These are phyloP conservation scores for Brachypterus glaber DNA, from an alignment of 2,888 invertebrate species.

Conservation along the genomic window DNA sequence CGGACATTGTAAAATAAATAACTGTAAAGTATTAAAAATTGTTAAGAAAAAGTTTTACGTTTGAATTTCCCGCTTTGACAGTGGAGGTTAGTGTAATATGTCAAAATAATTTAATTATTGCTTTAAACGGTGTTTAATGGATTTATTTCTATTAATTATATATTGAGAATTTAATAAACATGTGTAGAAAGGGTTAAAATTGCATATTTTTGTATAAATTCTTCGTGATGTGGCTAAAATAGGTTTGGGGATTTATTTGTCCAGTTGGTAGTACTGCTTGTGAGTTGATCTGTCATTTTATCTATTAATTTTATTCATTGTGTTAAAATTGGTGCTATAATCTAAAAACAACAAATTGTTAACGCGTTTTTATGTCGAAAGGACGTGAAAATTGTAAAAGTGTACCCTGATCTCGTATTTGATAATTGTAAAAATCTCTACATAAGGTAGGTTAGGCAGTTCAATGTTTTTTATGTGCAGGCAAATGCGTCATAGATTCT, in stretches of 20 bases:
- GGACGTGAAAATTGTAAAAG: constrained; percentile 23
- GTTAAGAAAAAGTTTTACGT: constrained; percentile 2
- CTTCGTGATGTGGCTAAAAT: constrained; percentile 2
- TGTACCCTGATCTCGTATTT: constrained; percentile 26
- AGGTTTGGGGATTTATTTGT: constrained; percentile 2
- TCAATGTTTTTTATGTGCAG: constrained; percentile 36
- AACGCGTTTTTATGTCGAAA: constrained; percentile 29
- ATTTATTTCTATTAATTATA: no score
- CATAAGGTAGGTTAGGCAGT: constrained; percentile 37
- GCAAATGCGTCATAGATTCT: constrained; percentile 36
- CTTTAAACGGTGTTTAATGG: constrained; percentile 4
- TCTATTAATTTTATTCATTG: constrained; percentile 28
- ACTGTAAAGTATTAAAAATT: not conserved
- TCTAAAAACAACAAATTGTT: constrained; percentile 21
- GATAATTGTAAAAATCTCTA: constrained; percentile 17
- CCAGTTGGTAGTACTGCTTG: constrained; percentile 8
- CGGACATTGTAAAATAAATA: constrained; percentile 24
- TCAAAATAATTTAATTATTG: constrained; percentile 3
- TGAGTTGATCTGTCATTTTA: constrained; percentile 26
- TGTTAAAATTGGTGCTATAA: constrained; percentile 28
- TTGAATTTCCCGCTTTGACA: constrained; percentile 5
- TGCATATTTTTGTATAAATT: no score
- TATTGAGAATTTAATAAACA: no score
- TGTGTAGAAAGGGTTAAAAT: no score
- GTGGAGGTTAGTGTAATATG: constrained; percentile 6